phyloP scores from a whole-genome alignment of 2,888 invertebrate species.

The Xestoiulus laeticollis region DNA sequence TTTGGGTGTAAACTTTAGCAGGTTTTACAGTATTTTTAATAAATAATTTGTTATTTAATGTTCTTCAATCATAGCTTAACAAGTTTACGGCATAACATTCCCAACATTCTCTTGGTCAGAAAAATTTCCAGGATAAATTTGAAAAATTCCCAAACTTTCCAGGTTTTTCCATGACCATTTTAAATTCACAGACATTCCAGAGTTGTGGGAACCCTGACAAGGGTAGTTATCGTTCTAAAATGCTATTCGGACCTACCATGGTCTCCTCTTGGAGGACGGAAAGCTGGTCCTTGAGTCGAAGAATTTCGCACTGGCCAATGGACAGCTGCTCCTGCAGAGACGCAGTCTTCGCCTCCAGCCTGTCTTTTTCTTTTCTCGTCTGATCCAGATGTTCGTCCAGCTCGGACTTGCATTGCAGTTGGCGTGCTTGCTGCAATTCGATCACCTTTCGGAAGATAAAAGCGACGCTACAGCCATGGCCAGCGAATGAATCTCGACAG shows the following conservation, averaged over 20 bases:
- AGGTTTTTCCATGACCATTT: no score
- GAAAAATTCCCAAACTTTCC: no score
- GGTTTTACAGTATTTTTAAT: no score
- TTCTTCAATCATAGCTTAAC: no score
- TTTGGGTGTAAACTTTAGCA: no score
- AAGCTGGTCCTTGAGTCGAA: constrained; percentile 74
- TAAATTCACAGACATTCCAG: no score
- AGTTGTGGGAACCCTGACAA: no score
- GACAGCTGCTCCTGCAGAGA: constrained; percentile 69
- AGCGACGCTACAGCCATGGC: background rate
- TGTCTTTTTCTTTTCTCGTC: constrained; percentile 75
- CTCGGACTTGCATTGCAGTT: constrained; percentile 76
- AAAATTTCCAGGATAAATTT: no score
- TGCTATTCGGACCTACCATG: constrained; percentile 66
- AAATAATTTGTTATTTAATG: no score
- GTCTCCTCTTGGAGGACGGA: constrained; percentile 74
- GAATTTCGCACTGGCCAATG: constrained; percentile 74
- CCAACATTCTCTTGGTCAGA: no score
- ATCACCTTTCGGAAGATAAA: constrained; percentile 66
- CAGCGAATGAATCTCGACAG: background rate
- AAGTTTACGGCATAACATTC: no score
- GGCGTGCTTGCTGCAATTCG: constrained; percentile 69
- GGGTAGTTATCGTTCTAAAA: no score
- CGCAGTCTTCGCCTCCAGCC: constrained; percentile 67
- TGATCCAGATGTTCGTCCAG: constrained; percentile 73